These are phyloP conservation scores for Asbolus verrucosus DNA, from an alignment of 1,140 invertebrate species.

Conservation along the genomic window DNA sequence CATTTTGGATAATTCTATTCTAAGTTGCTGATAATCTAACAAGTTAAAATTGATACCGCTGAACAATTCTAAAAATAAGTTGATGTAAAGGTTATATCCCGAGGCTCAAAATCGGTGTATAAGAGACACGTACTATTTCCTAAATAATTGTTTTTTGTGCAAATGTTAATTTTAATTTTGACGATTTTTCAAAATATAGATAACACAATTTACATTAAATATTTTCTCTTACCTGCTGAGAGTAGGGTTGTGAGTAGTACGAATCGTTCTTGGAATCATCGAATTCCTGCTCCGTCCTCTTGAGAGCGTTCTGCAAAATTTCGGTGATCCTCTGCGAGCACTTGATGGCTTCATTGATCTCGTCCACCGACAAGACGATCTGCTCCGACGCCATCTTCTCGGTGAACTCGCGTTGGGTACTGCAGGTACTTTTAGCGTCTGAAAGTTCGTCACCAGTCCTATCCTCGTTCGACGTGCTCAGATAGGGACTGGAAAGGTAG, in stretches of 20 bases:
- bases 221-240: slow-evolving; percentile 8
- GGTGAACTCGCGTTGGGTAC: slow-evolving; percentile 60
- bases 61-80: too few relatives aligned
- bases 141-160: slow-evolving; percentile 37
- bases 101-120: too few relatives aligned
- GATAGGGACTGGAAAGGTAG: slow-evolving; percentile 60
- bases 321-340: slow-evolving; percentile 60
- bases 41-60: too few relatives aligned
- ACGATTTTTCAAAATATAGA: too few relatives aligned
- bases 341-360: slow-evolving; percentile 57
- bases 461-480: slow-evolving; percentile 52
- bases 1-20: too few relatives aligned
- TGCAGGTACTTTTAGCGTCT: slow-evolving; percentile 61
- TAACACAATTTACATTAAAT: too few relatives aligned
- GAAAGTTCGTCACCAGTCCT: slow-evolving; percentile 58
- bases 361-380: slow-evolving; percentile 60
- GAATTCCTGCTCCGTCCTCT: slow-evolving; percentile 53
- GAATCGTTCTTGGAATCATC: slow-evolving; percentile 60
- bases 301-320: slow-evolving; percentile 57
- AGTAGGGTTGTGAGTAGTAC: slow-evolving; percentile 57
- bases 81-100: too few relatives aligned
- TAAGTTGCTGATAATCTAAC: too few relatives aligned
- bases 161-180: too few relatives aligned
- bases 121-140: too few relatives aligned
- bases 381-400: slow-evolving; percentile 59